A percentile compares a stretch with the other conserved stretches of the same genome.
Conservation (phyloP, 2,797 vertebrate genomes). For the Synaphobranchus kaupii region DNA sequence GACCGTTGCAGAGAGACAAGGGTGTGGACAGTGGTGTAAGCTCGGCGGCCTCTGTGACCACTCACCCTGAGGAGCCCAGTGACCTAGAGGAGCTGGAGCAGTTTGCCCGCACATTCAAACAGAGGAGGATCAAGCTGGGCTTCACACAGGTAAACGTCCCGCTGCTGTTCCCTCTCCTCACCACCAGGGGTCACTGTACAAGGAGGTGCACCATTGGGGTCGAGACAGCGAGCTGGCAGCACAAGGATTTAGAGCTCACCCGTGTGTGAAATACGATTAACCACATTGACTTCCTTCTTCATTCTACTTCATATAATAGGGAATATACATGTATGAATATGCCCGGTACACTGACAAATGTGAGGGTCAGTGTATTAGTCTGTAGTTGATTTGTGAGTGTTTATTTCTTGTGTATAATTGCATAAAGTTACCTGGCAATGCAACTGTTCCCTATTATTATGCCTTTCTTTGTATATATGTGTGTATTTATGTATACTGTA, state of each 20-base stretch:
- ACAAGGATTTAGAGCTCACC: background rate
- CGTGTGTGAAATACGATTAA: background rate
- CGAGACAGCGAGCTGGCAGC: background rate
- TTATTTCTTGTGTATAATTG: no score
- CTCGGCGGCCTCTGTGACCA: slow-evolving; percentile 62
- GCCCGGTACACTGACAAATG: no score
- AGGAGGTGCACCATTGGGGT: background rate
- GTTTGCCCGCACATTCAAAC: slow-evolving; percentile 93
- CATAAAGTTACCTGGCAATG: no score
- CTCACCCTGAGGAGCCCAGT: slow-evolving; percentile 88
- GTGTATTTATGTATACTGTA: no score
- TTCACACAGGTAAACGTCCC: slow-evolving; percentile 82
- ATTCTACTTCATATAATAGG: no score
- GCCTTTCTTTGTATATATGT: no score
- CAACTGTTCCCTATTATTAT: no score
- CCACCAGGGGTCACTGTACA: background rate
- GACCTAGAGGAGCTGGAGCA: slow-evolving; percentile 93
- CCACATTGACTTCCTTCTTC: background rate
- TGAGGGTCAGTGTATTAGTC: no score
- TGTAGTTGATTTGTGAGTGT: no score
- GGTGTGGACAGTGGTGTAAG: slow-evolving; percentile 65
- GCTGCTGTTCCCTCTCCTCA: background rate
- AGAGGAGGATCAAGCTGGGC: slow-evolving; percentile 90
- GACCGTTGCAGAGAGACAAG: slow-evolving; percentile 69
- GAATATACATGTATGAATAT: no score